These are phyloP conservation scores for Trichomycterus rosablanca DNA, from an alignment of 2,113 vertebrate genomes.

Conservation along the genomic window DNA sequence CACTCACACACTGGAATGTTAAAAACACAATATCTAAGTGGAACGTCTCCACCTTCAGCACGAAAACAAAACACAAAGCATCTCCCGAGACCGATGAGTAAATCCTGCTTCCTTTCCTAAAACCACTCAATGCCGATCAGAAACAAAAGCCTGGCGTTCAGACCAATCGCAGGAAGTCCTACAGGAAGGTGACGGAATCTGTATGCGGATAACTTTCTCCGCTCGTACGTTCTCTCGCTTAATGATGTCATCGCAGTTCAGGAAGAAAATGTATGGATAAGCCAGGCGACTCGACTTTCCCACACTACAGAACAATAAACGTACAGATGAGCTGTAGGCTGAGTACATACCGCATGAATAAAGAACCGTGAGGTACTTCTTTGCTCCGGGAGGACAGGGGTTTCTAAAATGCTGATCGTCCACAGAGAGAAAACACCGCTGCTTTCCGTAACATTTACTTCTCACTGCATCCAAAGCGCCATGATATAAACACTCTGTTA, in stretches of 20 bases:
- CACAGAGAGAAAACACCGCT: conserved; percentile 77
- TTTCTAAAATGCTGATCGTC: conserved; percentile 78
- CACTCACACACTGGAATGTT: no score
- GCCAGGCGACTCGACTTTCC: conserved; percentile 11
- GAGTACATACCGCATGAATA: conserved; percentile 85
- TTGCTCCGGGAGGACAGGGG: conserved; percentile 85
- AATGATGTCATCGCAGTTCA: conserved; percentile 31
- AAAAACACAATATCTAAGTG: no score
- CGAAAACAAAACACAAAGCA: background rate
- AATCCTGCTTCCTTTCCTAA: conserved; percentile 32
- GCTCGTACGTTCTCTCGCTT: conserved; percentile 31
- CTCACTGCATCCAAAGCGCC: conserved; percentile 77
- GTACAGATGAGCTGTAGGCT: background rate
- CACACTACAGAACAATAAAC: conserved; percentile 14
- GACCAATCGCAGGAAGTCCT: conserved; percentile 56
- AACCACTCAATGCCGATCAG: conserved; percentile 20
- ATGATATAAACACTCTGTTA: conserved; percentile 86
- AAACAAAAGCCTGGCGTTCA: conserved; percentile 40
- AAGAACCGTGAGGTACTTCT: conserved; percentile 85
- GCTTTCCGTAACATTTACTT: conserved; percentile 81
- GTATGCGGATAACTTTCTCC: conserved; percentile 27
- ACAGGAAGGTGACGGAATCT: conserved; percentile 50
- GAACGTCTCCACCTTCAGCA: no score
- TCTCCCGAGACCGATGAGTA: conserved; percentile 22
- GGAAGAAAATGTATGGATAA: conserved; percentile 39